A percentile compares a stretch with the other conserved stretches of the same genome.
These are phyloP conservation scores for Melanostoma mellinum DNA, from an alignment of 2,888 invertebrate species.

Conservation along the genomic window DNA sequence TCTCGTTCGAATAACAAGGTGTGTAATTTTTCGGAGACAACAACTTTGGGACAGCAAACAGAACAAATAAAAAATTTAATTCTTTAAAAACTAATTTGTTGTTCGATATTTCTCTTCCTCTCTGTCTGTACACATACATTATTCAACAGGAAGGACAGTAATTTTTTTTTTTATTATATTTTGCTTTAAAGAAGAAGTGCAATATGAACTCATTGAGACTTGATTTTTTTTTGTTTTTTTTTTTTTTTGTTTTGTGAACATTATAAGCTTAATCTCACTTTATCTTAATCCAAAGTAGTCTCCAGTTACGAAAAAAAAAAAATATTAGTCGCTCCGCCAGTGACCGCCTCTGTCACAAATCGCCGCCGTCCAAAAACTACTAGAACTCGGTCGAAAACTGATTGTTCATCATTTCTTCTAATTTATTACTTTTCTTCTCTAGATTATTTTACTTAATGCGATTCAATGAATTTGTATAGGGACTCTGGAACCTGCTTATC, in stretches of 20 bases:
- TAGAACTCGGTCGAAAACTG: constrained; percentile 40
- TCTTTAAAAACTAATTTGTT: constrained; percentile 43
- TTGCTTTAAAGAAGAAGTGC: constrained; percentile 47
- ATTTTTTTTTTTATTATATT: constrained; percentile 20
- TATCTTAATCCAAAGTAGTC: constrained; percentile 16
- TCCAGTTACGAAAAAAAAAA: constrained; percentile 6
- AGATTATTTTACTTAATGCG: constrained; percentile 76
- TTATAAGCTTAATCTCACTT: constrained; percentile 43
- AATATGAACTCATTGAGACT: constrained; percentile 57
- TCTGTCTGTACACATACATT: neutral
- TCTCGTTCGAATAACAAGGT: constrained; percentile 63
- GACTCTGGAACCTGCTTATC: constrained; percentile 84
- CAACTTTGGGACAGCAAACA: constrained; percentile 54
- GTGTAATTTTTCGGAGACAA: constrained; percentile 36
- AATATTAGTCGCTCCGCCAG: constrained; percentile 33
- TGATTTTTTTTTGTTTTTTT: constrained; percentile 9
- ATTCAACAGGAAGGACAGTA: constrained; percentile 34
- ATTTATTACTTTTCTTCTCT: neutral
- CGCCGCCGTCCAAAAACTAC: constrained; percentile 35
- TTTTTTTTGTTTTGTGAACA: constrained; percentile 22
- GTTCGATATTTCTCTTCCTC: constrained; percentile 60
- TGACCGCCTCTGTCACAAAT: constrained; percentile 31
- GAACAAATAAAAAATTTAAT: constrained; percentile 27
- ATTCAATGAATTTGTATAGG: constrained; percentile 82
- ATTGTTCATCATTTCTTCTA: constrained; percentile 16